Percentiles rank a stretch among this genome's conserved stretches.
Evolutionary conservation across 2,113 vertebrate species (phyloP).

Genomic region (Megaleporinus macrocephalus): DNA sequence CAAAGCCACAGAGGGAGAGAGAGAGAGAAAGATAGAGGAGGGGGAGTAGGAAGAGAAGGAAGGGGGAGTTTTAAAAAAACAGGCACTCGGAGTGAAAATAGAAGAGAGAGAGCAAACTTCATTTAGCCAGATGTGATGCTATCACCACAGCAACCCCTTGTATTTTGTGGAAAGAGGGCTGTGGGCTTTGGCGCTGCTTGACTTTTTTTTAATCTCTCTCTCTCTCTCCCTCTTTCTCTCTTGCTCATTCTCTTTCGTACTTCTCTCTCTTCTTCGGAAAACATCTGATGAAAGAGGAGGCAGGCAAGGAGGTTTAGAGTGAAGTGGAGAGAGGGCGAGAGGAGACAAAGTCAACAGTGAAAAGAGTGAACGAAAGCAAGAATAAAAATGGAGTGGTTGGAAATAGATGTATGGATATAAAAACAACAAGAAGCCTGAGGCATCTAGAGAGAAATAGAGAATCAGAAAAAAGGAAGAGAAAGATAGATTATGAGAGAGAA

Average conservation of each 20-base stretch:
- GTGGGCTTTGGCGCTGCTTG: conserved; percentile 70
- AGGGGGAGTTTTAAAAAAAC: conserved; percentile 36
- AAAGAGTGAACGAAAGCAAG: conserved; percentile 47
- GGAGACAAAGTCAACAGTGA: conserved; percentile 1
- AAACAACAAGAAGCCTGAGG: conserved; percentile 17
- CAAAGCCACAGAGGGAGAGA: conserved; percentile 27
- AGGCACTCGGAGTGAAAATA: conserved; percentile 50
- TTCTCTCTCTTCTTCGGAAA: conserved; percentile 49
- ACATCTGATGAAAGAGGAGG: conserved; percentile 57
- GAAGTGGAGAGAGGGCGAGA: conserved; percentile 29
- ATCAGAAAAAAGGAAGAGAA: conserved; percentile 41
- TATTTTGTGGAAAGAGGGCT: conserved; percentile 67
- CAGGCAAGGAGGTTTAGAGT: background rate
- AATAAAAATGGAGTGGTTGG: conserved; percentile 44
- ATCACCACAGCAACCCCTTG: conserved; percentile 76
- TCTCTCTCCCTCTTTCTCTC: background rate
- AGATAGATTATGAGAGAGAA: conserved; percentile 57
- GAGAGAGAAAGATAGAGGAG: conserved; percentile 35
- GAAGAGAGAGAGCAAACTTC: conserved; percentile 65
- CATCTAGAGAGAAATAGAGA: conserved; percentile 50
- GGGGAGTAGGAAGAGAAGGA: conserved; percentile 31
- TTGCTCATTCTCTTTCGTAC: no score
- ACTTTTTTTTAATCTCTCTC: background rate
- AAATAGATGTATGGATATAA: conserved; percentile 40
- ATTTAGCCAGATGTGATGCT: conserved; percentile 68